These are phyloP conservation scores for Trematocara variabile DNA, from an alignment of 2,113 vertebrate genomes.

Conservation along the genomic window DNA sequence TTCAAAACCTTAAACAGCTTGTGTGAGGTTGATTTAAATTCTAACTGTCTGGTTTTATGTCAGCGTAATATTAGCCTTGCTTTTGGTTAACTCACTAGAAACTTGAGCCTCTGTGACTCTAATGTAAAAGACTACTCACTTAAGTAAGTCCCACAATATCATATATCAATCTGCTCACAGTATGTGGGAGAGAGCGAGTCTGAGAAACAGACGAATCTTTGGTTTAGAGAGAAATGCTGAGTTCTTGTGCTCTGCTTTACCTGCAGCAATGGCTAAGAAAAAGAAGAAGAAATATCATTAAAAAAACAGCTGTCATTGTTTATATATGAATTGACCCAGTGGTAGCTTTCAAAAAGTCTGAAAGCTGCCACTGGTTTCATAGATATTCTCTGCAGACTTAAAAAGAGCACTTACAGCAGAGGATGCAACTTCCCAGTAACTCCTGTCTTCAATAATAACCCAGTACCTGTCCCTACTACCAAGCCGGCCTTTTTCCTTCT, in stretches of 20 bases:
- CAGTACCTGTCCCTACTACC: background rate
- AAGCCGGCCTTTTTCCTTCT: background rate
- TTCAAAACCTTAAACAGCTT: background rate
- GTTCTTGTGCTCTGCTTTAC: background rate
- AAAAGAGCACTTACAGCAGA: background rate
- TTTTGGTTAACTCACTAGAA: background rate
- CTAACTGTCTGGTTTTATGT: background rate
- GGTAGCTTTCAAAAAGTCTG: background rate
- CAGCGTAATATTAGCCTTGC: background rate
- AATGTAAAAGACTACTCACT: background rate
- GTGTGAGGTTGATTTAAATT: background rate
- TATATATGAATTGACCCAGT: background rate
- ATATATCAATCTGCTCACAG: background rate
- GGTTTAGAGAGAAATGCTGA: background rate
- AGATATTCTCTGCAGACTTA: background rate
- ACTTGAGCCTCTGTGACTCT: background rate
- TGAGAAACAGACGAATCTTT: background rate
- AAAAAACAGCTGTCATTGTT: background rate
- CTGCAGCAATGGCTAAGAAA: background rate
- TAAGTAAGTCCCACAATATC: background rate
- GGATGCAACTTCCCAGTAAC: background rate
- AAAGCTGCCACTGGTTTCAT: background rate
- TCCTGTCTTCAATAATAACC: conserved; percentile 3
- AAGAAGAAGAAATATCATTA: background rate
- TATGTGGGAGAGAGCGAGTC: background rate